Base-by-base conservation (phyloP, 2,113 vertebrate species). In the Cyanoramphus novaezelandiae region DNA sequence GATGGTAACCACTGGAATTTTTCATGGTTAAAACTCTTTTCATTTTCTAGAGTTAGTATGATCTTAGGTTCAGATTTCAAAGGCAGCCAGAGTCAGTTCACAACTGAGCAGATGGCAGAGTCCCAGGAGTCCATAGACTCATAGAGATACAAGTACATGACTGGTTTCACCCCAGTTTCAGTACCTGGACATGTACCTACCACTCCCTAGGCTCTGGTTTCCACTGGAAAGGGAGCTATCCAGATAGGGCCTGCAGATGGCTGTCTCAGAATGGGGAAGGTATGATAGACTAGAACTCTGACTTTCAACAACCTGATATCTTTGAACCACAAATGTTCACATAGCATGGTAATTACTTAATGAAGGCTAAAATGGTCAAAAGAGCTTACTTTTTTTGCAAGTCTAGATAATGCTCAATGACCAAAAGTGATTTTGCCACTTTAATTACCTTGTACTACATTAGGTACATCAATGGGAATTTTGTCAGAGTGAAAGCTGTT, bases 1-100 rank as follows among this genome's bases (percentile, higher is more conserved):
- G 37, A 37, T 59, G 60, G 39, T n/a, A 84, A 57, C 20, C 9
- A 11, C 28, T n/a, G 35, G 21, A 67, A 18, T 68, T 92, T 60
- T 71, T 59, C 11, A 43, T 53, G 41, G 8, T n/a, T 71, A 64
- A 37, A 88, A 53, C 21, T 33, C 3, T 6, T 46, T 70, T 53
- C 2, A 6, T 67, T 12, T 70, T n/a, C 50, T 75, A 7, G 37
- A 46, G 11, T 67, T 0, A 0, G 1, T 59, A 5, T 33, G 13
- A 64, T 84, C 53, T 78, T n/a, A 28, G 4, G 23, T 60, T 88
- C 62, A 64, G 21, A 70, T 21, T 89, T 86, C 2, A 1, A 7
- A 60, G 44, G 11, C 43, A 86, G 25, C 6, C 49, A 39, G 35
- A 13, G 13, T 60, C 29, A 37, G 21, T n/a, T 76, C 39, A 43